phyloP scores from a whole-genome alignment of 2,797 vertebrate species.

The Austrolebias charrua region DNA sequence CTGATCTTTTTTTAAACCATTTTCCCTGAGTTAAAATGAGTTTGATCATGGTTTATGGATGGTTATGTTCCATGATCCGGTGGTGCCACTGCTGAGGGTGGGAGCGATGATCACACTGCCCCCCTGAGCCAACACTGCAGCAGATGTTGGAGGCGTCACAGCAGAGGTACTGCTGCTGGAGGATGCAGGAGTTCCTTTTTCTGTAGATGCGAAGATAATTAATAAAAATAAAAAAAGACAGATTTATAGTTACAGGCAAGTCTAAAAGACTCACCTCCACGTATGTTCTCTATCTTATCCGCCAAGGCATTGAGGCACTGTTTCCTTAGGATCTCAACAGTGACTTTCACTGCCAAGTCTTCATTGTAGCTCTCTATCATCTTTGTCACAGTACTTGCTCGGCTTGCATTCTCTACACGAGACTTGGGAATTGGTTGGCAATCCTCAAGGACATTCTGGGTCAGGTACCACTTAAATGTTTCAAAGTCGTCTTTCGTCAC shows the following conservation, averaged over 20 bases:
- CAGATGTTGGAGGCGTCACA: background rate
- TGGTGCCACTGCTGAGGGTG: fast-evolving
- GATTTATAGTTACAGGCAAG: background rate
- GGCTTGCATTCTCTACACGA: fast-evolving
- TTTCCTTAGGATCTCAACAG: slow-evolving; percentile 16
- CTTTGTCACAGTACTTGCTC: fast-evolving
- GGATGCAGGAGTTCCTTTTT: fast-evolving
- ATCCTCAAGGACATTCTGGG: fast-evolving
- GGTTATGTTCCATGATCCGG: slow-evolving; percentile 14
- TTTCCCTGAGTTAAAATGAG: background rate
- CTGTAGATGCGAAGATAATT: slow-evolving; percentile 12
- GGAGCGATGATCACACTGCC: slow-evolving; percentile 20
- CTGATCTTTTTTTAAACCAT: background rate
- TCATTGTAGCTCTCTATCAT: slow-evolving; percentile 3
- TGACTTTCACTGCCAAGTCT: background rate
- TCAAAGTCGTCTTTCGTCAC: fast-evolving
- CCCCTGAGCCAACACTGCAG: background rate
- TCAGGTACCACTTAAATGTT: slow-evolving; percentile 29
- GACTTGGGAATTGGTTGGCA: background rate
- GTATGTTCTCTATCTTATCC: background rate
- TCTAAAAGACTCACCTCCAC: background rate
- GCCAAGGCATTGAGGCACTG: background rate
- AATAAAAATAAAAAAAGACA: background rate
- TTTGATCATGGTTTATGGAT: background rate
- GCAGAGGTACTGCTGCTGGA: slow-evolving; percentile 10